Conservation (phyloP, 1,140 invertebrate genomes). For the Trichomalopsis sarcophagae region DNA sequence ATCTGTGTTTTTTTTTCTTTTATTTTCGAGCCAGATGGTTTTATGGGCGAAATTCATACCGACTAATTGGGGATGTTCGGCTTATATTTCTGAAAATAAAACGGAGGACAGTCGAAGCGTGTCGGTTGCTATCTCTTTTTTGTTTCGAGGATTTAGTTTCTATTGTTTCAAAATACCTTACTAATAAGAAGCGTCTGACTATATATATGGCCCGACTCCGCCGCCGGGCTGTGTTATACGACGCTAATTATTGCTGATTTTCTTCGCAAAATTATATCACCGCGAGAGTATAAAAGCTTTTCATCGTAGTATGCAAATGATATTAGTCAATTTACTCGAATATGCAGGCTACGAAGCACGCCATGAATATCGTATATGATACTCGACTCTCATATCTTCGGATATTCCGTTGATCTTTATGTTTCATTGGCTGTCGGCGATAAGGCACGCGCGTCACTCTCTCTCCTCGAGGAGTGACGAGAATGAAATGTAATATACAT, state of each 20-base stretch:
- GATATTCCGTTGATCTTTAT: not conserved
- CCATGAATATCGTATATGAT: not conserved
- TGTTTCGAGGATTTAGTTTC: no score
- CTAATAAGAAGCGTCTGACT: no score
- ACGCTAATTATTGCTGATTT: no score
- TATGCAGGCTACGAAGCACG: no score
- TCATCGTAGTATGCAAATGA: no score
- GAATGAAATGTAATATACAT: constrained; percentile 21
- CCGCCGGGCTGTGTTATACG: no score
- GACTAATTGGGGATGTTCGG: not conserved
- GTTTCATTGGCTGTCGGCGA: not conserved
- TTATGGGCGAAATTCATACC: not conserved
- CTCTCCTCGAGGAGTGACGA: not conserved
- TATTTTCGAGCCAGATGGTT: not conserved
- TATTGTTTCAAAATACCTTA: no score
- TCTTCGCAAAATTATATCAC: no score
- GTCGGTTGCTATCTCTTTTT: no score
- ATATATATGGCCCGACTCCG: no score
- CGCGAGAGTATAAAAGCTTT: no score
- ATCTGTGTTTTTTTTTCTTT: not conserved
- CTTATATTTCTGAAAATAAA: not conserved
- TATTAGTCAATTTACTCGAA: no score
- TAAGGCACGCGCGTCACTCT: not conserved
- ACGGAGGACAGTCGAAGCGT: not conserved
- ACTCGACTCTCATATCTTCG: not conserved